Base-by-base conservation (phyloP, 2,797 vertebrate genomes). In the Setipinna tenuifilis region DNA sequence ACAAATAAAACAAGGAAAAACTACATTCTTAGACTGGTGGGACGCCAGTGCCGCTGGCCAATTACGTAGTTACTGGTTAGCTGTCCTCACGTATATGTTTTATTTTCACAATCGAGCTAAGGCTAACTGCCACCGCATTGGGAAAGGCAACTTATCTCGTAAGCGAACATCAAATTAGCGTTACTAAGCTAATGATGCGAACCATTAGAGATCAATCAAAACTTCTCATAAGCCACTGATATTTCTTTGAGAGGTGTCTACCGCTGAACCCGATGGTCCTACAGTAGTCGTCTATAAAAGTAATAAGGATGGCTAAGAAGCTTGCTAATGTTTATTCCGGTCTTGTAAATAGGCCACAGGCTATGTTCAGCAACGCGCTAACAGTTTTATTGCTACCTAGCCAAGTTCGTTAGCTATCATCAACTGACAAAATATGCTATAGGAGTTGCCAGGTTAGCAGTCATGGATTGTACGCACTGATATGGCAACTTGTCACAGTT, bases 331-430 rank as follows among this genome's bases (percentile, higher is more conserved):
- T 35, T 50, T 19, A 44, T 50, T 84, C 6, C 65, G 75, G 44
- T 21, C 31, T 46, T 16, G 83, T 84, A 54, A 84, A 71, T 25
- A 17, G 65, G 83, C 46, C 31, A 83, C 61, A 41, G 25, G 25
- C 31, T 41, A 14, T n/a, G 21, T 65, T 62, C 65, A 50, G 46
- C 65, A 54, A 31, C 17, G n/a, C 19, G 35, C 57, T 62, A 68
- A 10, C 71, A 35, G 65, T 21, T 84, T 28, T 23, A 75, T 85
- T n/a, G 57, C 84, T 81, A 75, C 23, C 65, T 28, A 78, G 65
- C 71, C 71, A 78, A 44, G 35, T 78, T 78, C 35, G 71, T 78
- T 41, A 41, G 35, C 71, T 19, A 44, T 44, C 71, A 3, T 21
- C 41, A 6, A 41, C 71, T 78, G 71, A 78, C 71, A n/a, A 41